phyloP scores from a whole-genome alignment of 2,797 vertebrate species.

The Fistularia commersonii region DNA sequence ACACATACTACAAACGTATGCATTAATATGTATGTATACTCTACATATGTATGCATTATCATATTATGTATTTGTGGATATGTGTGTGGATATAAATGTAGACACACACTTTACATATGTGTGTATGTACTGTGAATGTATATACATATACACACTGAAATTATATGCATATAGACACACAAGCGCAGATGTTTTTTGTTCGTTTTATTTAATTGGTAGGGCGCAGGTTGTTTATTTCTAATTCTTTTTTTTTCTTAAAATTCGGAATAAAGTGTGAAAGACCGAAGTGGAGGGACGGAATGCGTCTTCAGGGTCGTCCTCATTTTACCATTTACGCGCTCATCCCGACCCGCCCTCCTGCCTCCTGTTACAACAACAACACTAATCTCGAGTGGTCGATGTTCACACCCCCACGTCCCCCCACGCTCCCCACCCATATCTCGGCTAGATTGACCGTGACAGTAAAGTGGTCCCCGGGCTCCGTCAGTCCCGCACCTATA shows the following conservation, averaged over 20 bases:
- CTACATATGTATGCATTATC: no score
- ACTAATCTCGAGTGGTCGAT: conserved; percentile 61
- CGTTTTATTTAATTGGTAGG: neutral
- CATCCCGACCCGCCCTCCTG: no score
- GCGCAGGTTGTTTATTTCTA: neutral
- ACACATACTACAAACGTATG: no score
- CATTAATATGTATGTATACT: no score
- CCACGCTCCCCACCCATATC: conserved; percentile 11
- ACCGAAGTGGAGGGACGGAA: neutral
- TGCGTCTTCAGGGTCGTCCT: neutral
- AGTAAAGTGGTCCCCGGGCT: conserved; percentile 87
- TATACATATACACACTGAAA: no score
- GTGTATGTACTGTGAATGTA: no score
- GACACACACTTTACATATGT: no score
- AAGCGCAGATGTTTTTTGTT: neutral
- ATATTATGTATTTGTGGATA: no score
- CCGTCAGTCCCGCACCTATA: conserved; percentile 85
- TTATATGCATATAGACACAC: no score
- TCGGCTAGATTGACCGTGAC: conserved; percentile 84
- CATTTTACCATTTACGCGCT: no score
- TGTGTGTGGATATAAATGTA: no score
- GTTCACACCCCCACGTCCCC: conserved; percentile 47
- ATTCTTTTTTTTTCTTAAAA: no score
- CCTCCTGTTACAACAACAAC: conserved; percentile 38
- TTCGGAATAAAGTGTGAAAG: conserved; percentile 7